These are phyloP conservation scores for Eupithecia insigniata DNA, from an alignment of 2,888 invertebrate genomes.

Conservation along the genomic window DNA sequence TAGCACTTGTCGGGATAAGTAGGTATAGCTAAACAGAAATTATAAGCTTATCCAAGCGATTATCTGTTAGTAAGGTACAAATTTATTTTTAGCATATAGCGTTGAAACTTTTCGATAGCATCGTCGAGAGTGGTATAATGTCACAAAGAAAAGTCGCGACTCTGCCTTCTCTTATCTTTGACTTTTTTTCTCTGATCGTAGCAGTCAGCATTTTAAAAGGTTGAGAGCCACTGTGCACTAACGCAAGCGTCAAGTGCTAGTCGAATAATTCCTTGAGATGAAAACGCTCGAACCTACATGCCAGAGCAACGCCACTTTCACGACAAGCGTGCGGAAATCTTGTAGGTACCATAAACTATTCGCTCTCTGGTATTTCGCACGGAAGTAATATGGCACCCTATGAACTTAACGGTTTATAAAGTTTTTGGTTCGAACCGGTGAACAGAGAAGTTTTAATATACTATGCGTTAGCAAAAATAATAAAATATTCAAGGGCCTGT, in stretches of 20 bases:
- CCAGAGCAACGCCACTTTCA: conserved; percentile 7
- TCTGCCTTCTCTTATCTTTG: not conserved
- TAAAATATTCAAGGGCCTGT: not conserved
- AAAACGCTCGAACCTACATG: conserved; percentile 16
- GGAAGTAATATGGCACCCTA: conserved; percentile 24
- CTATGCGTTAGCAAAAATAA: not conserved
- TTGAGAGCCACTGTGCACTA: not conserved
- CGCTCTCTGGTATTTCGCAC: conserved; percentile 24
- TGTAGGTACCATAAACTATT: conserved; percentile 4
- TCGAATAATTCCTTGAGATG: conserved; percentile 15
- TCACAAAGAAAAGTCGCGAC: not conserved
- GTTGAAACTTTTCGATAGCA: not conserved
- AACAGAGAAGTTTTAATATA: not conserved
- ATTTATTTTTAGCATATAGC: not conserved
- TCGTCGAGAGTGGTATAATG: too few species aligned
- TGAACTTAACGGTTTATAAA: conserved; percentile 15
- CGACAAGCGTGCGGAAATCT: conserved; percentile 24
- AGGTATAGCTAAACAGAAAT: not conserved
- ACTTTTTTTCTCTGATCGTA: not conserved
- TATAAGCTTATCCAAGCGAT: not conserved
- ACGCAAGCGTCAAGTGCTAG: conserved; percentile 16
- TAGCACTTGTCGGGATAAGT: not conserved
- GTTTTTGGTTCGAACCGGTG: conserved; percentile 11
- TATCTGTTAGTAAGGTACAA: not conserved
- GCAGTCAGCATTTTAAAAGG: not conserved